Evolutionary conservation across 2,113 vertebrate genomes (phyloP), one percentile per base, ranked within the genome.

Genomic region (Sterrhoptilus dennistouni): DNA sequence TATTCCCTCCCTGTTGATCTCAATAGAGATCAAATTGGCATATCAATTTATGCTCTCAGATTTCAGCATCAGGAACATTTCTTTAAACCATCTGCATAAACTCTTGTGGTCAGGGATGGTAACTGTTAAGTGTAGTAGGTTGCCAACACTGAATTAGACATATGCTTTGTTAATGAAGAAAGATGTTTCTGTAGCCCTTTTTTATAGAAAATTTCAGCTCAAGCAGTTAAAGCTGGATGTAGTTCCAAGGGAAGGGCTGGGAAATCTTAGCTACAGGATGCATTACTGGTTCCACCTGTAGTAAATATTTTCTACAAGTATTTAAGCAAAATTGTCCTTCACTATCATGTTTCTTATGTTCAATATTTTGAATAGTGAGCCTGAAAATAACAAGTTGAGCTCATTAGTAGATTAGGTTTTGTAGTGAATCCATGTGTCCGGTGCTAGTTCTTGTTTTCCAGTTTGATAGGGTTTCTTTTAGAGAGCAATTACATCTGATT

Each of bases 351-450:
- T 97, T 98, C 96, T 98, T 93, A 83, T 85, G 92, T 96, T 98
- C 94, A 97, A 95, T 95, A 97, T 97, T 96, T 96, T 97, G 97
- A 97, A 96, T 93, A 97, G 97, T n/a, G 10, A 97, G 64, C 96
- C 97, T 98, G 98, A 98, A 98, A 99, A 98, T 98, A 99, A 97
- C 98, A 97, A 96, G 84, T 97, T 89, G 97, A 98, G 98, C 98
- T 99, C 98, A 98, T 99, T 99, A 99, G 98, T 97, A 98, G 98
- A 99, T 99, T 98, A 98, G 98, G 98, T 98, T 97, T 98, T 98
- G 98, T 98, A 98, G 98, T 98, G 98, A 98, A 98, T 98, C 98
- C 97, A 92, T 97, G 97, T 98, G 98, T 98, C 98, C 96, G 94
- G 97, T 97, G 95, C 93, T 91, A 95, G 93, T 96, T 98, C 98